Conservation (phyloP, 1,140 invertebrate genomes). For the Thalassaphorura encarpata region DNA sequence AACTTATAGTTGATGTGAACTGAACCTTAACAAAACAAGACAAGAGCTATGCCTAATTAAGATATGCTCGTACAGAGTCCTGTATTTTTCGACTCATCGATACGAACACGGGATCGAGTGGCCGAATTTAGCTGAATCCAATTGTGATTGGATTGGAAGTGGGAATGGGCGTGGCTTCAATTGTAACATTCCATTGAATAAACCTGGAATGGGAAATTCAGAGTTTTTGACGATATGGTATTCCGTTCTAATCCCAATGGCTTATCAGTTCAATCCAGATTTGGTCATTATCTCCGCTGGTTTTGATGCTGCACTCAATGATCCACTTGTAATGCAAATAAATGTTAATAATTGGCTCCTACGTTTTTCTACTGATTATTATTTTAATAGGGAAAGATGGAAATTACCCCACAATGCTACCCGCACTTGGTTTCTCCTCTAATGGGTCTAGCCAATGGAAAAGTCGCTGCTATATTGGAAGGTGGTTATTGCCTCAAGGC, state of each 20-base stretch:
- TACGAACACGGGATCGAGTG: slow-evolving; percentile 89
- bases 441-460: slow-evolving; percentile 57
- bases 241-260: slow-evolving; percentile 77
- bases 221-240: slow-evolving; percentile 88
- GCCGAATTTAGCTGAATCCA: slow-evolving; percentile 80
- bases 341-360: too few relatives aligned
- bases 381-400: slow-evolving; percentile 87
- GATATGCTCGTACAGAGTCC: slow-evolving; percentile 53
- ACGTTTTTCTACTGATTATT: too few relatives aligned
- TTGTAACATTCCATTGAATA: slow-evolving; percentile 86
- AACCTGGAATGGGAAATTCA: slow-evolving; percentile 64
- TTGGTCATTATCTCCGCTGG: slow-evolving; percentile 77
- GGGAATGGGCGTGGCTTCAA: slow-evolving; percentile 70
- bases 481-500: slow-evolving; percentile 86
- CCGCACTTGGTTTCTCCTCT: slow-evolving; percentile 66
- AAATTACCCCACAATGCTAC: slow-evolving; percentile 75
- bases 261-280: slow-evolving; percentile 82
- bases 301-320: slow-evolving; percentile 80
- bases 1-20: neutral
- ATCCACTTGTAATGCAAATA: slow-evolving; percentile 83
- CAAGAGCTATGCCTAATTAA: too few relatives aligned
- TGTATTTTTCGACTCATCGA: slow-evolving; percentile 96
- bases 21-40: too few relatives aligned
- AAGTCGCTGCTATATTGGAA: slow-evolving; percentile 73
- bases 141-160: slow-evolving; percentile 71